Conservation (phyloP, 2,113 vertebrate species). For the Lepus timidus region DNA sequence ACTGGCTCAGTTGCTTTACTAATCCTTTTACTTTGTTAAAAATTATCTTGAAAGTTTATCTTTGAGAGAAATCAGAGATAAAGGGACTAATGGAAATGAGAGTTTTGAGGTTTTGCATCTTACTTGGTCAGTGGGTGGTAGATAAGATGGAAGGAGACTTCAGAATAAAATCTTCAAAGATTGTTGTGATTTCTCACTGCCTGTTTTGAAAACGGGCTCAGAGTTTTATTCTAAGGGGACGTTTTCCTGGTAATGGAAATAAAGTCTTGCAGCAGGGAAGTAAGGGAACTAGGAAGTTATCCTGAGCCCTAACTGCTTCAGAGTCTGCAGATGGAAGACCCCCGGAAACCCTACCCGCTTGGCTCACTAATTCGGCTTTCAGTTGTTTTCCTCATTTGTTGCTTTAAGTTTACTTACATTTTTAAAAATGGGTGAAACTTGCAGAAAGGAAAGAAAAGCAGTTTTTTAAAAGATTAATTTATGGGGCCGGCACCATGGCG, state of each 20-base stretch:
- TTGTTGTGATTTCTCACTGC: background rate
- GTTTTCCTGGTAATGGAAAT: background rate
- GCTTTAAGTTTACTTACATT: background rate
- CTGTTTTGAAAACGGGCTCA: constrained; percentile 60
- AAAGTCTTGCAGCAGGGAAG: background rate
- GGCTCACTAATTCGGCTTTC: background rate
- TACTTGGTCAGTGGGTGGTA: constrained; percentile 56
- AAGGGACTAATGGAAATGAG: constrained; percentile 69
- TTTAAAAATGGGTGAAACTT: background rate
- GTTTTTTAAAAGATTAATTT: background rate
- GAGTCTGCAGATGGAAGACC: background rate
- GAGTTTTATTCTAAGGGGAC: constrained; percentile 42
- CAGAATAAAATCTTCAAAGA: constrained; percentile 65
- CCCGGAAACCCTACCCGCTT: background rate
- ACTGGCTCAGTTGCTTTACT: constrained; percentile 53
- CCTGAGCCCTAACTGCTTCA: background rate
- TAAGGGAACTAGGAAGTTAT: background rate
- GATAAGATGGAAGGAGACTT: constrained; percentile 57
- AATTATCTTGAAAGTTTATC: constrained; percentile 74
- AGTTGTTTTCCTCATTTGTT: background rate
- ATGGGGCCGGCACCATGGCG: too few relatives aligned
- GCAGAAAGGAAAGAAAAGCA: constrained; percentile 18
- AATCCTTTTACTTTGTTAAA: constrained; percentile 76
- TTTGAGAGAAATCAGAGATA: constrained; percentile 70
- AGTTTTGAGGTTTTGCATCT: constrained; percentile 66